Evolutionary conservation across 2,888 invertebrate species (phyloP), one percentile per base, ranked within the genome.

Genomic region (Drosophila pseudotakahashii): DNA sequence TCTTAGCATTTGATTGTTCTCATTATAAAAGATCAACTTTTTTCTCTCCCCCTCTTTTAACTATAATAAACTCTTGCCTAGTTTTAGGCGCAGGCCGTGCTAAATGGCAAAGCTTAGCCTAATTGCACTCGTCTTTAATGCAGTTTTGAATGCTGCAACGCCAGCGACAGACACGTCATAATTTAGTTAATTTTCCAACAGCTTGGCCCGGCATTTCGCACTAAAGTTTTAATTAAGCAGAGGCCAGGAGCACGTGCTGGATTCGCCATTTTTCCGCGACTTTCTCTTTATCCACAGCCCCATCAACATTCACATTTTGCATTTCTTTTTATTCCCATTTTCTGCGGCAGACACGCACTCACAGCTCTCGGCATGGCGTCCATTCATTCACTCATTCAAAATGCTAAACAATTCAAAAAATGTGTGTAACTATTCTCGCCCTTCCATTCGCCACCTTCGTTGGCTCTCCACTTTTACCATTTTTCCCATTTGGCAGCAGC

Each of bases 141-240:
- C 74, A 67, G 41, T 74, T 74, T 41, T 66, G 39, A 73, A 64
- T 55, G 42, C 41, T 34, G 41, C 58, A 42, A 11, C 36, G 48
- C 55, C 54, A 45, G 34, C 30, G 30, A 52, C 63, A 55, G 54
- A 54, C 44, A 52, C 69, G 14, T 44, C 54, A 54, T 81, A 72
- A 86, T 86, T 86, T 86, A 64, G 81, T 80, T 83, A 81, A 86
- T 81, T 81, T 81, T 81, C 81, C 84, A 72, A 81, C 84, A 71
- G 84, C 64, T 87, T 87, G 84, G 77, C 75, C 74, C 44, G 57
- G 36, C 77, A 75, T 87, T 84, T 84, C 62, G 67, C 78, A 73
- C 76, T 52, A 79, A 70, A 87, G 77, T 84, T 82, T 87, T 88
- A 82, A 82, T 82, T 88, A 87, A 87, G 85, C 81, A 48, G 53